These are phyloP conservation scores for Gallinago media DNA, from an alignment of 2,113 vertebrate species.

Conservation along the genomic window DNA sequence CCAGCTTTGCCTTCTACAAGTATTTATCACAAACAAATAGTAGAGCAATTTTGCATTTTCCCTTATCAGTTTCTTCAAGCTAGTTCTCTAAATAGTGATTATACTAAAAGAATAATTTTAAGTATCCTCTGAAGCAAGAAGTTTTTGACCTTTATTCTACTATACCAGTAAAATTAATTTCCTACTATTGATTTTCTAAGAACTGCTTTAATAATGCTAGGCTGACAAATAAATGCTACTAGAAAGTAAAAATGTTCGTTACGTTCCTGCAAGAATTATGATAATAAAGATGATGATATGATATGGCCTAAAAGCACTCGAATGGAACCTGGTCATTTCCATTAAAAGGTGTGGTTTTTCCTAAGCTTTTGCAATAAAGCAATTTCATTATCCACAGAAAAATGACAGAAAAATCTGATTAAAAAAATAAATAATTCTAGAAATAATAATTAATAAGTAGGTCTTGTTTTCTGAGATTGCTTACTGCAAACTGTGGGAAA, in stretches of 20 bases:
- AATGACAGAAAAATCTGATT: neutral
- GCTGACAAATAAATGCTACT: constrained; percentile 13
- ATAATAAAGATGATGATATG: neutral
- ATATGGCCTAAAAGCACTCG: neutral
- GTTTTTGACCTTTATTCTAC: constrained; percentile 24
- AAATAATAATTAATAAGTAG: neutral
- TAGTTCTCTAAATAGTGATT: constrained; percentile 28
- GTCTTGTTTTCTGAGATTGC: neutral
- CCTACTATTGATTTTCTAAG: constrained; percentile 25
- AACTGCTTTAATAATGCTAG: constrained; percentile 11
- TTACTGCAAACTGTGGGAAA: neutral
- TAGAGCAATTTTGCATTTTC: neutral
- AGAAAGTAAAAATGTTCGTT: neutral
- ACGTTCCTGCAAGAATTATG: neutral
- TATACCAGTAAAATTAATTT: constrained; percentile 40
- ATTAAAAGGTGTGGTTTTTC: neutral
- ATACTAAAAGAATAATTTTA: constrained; percentile 44
- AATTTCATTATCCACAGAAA: constrained; percentile 23
- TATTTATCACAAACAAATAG: neutral
- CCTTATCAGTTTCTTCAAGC: neutral
- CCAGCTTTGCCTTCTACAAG: neutral
- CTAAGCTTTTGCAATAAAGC: neutral
- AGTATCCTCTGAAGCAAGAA: constrained; percentile 1
- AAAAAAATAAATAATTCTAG: neutral
- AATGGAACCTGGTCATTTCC: neutral